Conservation (phyloP, 1,140 invertebrate species). For the Pachyrhynchus sulphureomaculatus region DNA sequence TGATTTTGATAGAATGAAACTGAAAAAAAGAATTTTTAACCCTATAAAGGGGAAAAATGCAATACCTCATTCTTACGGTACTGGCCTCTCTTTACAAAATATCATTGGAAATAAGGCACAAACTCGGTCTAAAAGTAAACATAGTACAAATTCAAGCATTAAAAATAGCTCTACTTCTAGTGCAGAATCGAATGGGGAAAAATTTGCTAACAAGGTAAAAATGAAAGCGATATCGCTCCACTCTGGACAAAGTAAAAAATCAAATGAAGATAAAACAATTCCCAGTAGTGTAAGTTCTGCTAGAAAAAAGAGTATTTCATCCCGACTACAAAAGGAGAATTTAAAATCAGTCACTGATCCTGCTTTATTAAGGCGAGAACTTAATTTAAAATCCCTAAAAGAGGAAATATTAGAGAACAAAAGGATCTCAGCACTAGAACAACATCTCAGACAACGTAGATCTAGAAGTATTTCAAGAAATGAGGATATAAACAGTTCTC, state of each 20-base stretch:
- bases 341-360: constrained; percentile 5
- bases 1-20: neutral
- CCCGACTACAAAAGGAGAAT: neutral
- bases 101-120: no score
- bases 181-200: neutral
- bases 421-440: neutral
- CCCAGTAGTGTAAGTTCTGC: no score
- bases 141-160: no score
- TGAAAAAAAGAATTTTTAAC: neutral
- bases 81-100: no score
- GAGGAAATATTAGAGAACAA: constrained; percentile 1
- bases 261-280: neutral
- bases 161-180: neutral
- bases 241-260: neutral
- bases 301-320: neutral
- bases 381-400: neutral
- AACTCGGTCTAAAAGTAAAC: no score
- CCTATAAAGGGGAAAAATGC: no score
- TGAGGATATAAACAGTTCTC: neutral
- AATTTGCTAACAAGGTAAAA: neutral
- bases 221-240: neutral
- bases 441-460: no score
- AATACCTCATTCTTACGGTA: no score
- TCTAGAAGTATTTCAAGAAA: no score
- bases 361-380: neutral